Base-by-base conservation (phyloP, 2,888 invertebrate species). In the Ochropleura leucogaster region DNA sequence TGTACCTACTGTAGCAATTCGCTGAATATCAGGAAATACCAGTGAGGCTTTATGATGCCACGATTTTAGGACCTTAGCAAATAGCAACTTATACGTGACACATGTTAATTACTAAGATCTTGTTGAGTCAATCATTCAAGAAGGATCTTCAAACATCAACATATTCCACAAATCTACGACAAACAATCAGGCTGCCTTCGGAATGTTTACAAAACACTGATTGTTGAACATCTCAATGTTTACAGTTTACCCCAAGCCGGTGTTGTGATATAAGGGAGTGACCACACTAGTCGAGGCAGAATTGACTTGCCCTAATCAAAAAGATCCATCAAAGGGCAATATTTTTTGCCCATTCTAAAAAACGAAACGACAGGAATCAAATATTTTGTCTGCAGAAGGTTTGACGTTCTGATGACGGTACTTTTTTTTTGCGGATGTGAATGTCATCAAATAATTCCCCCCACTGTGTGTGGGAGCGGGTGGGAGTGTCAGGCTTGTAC, bases 201-300 rank as follows among this genome's bases (percentile, higher is more conserved):
- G 18, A 7, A 18, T 66, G 47, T 74, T 78, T 63, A 75, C 68
- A 72, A 77, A 79, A 75, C 69, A 79, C 63, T 73, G 74, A 68
- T 75, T 68, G 77, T 81, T 53, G 8, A 80, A 55, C 49, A 53
- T 74, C 18, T 40, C 40, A 40, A 20, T 77, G 60, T 80, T 53
- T 16, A 47, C 77, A 62, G 40, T 77, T 60, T 57, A 66, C 79
- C 67, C 74, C 44, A 51, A 6, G 42, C 77, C 71, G 64, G 80
- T 51, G 49, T 47, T 62, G 57, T 85, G 87, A 86, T 89, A 86
- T 86, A 83, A 85, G n/a, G 44, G 7, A 12, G 5, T 62, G n/a
- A 40, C 1, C n/a, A 62, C 62, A 44, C n/a, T 18, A 4, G 18
- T 59, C 5, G 44, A 62, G 7, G n/a, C 12, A n/a, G 18, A 42